Conservation (phyloP, 2,113 vertebrate genomes). For the Xenopus borealis region DNA sequence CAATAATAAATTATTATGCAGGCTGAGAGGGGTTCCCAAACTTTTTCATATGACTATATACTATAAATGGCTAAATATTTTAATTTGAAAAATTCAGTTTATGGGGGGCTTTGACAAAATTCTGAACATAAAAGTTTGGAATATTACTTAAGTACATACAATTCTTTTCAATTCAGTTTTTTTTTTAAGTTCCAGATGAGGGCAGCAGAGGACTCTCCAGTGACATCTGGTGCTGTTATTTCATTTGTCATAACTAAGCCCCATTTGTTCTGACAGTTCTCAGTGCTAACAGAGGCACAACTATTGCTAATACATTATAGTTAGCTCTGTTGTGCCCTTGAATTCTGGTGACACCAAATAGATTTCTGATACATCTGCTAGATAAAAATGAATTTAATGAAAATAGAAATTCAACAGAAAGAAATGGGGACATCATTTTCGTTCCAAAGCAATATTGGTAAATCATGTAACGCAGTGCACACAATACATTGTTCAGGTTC, state of each 20-base stretch:
- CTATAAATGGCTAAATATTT: too few relatives aligned
- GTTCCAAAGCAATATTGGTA: background rate
- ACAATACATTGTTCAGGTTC: background rate
- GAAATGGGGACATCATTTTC: background rate
- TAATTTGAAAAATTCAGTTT: too few relatives aligned
- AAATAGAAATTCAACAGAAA: slow-evolving; percentile 25
- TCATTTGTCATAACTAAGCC: background rate
- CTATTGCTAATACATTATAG: slow-evolving; percentile 11
- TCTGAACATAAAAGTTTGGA: too few relatives aligned
- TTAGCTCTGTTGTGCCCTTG: slow-evolving; percentile 6
- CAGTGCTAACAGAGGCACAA: slow-evolving; percentile 1
- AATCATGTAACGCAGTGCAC: background rate
- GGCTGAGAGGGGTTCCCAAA: too few relatives aligned
- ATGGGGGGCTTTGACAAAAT: too few relatives aligned
- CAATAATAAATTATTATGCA: too few relatives aligned
- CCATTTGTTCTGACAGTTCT: slow-evolving; percentile 9
- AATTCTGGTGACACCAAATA: slow-evolving; percentile 23
- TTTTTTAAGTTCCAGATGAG: slow-evolving; percentile 6
- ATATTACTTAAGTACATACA: too few relatives aligned
- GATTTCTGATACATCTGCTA: slow-evolving; percentile 19
- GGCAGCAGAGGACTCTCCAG: slow-evolving; percentile 15
- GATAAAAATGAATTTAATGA: slow-evolving; percentile 22
- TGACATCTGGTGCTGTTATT: background rate
- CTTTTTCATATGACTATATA: too few relatives aligned
- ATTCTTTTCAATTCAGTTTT: background rate